Percentiles rank a stretch among this genome's conserved stretches.
Evolutionary conservation across 2,797 vertebrate genomes (phyloP).

Genomic region (Semotilus atromaculatus): DNA sequence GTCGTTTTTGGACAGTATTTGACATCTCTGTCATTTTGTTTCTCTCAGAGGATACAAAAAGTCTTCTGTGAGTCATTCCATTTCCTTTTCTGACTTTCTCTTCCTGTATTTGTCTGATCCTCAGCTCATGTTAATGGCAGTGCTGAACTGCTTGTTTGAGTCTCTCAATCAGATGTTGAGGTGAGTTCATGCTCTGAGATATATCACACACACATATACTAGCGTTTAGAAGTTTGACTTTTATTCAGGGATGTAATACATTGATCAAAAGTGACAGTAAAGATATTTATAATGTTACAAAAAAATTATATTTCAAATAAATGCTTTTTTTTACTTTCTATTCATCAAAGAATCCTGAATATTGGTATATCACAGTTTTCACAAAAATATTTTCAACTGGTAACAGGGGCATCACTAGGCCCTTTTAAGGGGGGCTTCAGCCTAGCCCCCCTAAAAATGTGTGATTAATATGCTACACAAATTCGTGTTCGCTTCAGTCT

Average conservation of each 20-base stretch:
- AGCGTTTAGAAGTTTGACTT: background rate
- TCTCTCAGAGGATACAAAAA: background rate
- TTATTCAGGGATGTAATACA: background rate
- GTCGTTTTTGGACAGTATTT: background rate
- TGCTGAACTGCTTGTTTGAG: conserved; percentile 82
- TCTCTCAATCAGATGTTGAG: conserved; percentile 80
- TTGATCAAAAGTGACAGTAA: background rate
- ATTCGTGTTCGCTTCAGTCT: too few species aligned
- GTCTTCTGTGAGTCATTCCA: background rate
- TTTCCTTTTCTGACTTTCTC: conserved; percentile 5
- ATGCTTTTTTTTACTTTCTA: too few species aligned
- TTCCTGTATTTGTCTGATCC: conserved; percentile 38
- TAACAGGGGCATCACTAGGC: too few species aligned
- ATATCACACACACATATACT: background rate
- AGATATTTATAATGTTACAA: background rate
- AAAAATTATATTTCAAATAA: background rate
- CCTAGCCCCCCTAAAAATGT: too few species aligned
- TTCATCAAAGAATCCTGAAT: background rate
- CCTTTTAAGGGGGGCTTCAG: too few species aligned
- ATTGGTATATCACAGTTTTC: background rate
- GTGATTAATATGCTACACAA: too few species aligned
- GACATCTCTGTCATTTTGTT: background rate
- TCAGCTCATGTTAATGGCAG: conserved; percentile 83
- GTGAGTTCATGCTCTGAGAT: conserved; percentile 60
- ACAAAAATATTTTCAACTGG: background rate